Evolutionary conservation across 53 echinoderm and acorn worm species (phyloP).

Genomic region (Paelopatides confundens): DNA sequence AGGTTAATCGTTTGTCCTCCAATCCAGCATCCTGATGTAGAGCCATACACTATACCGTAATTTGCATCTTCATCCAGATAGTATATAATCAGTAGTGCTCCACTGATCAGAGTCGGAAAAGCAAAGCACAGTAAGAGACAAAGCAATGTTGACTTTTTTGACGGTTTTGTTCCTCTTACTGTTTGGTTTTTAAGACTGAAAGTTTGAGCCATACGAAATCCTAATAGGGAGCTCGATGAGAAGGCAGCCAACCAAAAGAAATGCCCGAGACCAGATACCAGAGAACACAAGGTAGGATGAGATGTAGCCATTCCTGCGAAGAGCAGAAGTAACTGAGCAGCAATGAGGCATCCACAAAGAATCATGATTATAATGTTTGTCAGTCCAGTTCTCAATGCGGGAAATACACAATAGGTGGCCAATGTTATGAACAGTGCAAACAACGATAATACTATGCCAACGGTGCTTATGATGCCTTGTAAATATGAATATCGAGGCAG

Average conservation of each 20-base stretch:
- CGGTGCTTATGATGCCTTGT: constrained; percentile 4
- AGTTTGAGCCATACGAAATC: background rate
- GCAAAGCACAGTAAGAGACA: background rate
- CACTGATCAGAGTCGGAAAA: background rate
- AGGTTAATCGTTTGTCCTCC: constrained; percentile 3
- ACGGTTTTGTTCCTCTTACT: background rate
- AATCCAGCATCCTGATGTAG: constrained; percentile 25
- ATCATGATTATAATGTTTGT: constrained; percentile 14
- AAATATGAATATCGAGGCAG: constrained; percentile 5
- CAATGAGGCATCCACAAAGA: background rate
- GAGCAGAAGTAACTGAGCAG: background rate
- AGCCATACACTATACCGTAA: constrained; percentile 13
- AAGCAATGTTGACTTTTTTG: background rate
- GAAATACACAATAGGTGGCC: background rate
- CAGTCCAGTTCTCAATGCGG: background rate
- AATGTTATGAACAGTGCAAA: background rate
- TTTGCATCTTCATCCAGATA: background rate
- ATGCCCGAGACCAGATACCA: constrained; percentile 4
- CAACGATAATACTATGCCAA: constrained; percentile 9
- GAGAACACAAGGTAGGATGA: background rate
- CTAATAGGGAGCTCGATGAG: background rate
- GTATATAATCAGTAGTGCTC: background rate
- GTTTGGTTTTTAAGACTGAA: background rate
- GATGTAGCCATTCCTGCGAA: background rate
- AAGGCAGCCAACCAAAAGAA: constrained; percentile 31